Percentiles rank a stretch among this genome's conserved stretches.
These are phyloP conservation scores for Triplophysa bombifrons DNA, from an alignment of 2,797 vertebrate species.

Conservation along the genomic window DNA sequence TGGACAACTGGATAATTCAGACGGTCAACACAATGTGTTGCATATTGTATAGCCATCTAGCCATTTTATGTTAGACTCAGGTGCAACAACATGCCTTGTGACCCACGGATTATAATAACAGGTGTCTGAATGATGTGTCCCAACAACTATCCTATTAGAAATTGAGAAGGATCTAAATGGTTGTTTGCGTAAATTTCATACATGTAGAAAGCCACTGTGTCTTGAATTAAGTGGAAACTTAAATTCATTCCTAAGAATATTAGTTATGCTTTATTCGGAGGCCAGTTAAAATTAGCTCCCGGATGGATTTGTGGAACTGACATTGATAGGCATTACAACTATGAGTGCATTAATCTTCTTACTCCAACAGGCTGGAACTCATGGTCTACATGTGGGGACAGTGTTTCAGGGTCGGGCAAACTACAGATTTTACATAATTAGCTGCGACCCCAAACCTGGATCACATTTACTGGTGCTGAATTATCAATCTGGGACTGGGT, in stretches of 20 bases:
- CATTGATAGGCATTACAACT: constrained; percentile 67
- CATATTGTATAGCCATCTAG: background rate
- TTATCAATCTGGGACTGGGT: constrained; percentile 24
- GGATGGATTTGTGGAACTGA: constrained; percentile 69
- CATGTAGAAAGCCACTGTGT: background rate
- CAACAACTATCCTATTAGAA: constrained; percentile 4
- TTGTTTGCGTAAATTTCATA: background rate
- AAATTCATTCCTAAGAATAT: constrained; percentile 47
- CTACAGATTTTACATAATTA: constrained; percentile 36
- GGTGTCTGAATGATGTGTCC: constrained; percentile 10
- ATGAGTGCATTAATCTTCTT: constrained; percentile 72
- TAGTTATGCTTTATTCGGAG: constrained; percentile 48
- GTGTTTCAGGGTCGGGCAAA: constrained; percentile 41
- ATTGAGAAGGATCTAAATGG: background rate
- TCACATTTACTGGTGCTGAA: constrained; percentile 38
- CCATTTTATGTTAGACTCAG: constrained; percentile 38
- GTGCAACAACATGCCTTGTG: constrained; percentile 16
- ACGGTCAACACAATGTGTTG: background rate
- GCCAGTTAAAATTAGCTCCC: constrained; percentile 63
- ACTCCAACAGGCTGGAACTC: constrained; percentile 64
- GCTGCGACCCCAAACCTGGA: constrained; percentile 10
- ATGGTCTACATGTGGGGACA: constrained; percentile 46
- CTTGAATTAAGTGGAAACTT: constrained; percentile 39
- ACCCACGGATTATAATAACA: background rate
- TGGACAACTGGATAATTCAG: constrained; percentile 11